phyloP scores from a whole-genome alignment of 1,140 invertebrate species.

The Bursaphelenchus mucronatus region DNA sequence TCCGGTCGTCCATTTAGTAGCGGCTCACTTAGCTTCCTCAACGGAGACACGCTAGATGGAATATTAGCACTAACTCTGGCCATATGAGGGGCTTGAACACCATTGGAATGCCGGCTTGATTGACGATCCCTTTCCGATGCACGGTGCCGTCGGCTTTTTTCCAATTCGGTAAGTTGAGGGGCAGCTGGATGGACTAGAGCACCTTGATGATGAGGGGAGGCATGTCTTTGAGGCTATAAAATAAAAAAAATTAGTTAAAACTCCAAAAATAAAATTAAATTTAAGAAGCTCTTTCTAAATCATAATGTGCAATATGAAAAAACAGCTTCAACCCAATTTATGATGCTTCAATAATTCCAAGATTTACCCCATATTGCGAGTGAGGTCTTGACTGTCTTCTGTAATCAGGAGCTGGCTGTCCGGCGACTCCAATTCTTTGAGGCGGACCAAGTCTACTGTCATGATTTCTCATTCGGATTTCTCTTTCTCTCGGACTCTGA shows the following conservation, averaged over 20 bases:
- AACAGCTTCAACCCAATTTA: constrained; percentile 21
- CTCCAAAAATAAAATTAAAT: neutral
- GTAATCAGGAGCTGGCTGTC: constrained; percentile 19
- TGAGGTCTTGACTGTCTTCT: constrained; percentile 22
- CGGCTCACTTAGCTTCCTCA: constrained; percentile 56
- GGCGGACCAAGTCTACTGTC: constrained; percentile 15
- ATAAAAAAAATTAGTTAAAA: neutral
- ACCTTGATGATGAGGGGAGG: no score
- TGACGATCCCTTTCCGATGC: constrained; percentile 67
- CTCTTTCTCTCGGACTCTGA: constrained; percentile 5
- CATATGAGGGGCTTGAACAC: constrained; percentile 13
- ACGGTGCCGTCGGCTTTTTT: constrained; percentile 52
- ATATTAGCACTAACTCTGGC: constrained; percentile 29
- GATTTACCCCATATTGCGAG: constrained; percentile 1
- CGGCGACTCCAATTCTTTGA: constrained; percentile 15
- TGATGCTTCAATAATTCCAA: constrained; percentile 22
- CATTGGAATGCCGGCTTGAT: constrained; percentile 74
- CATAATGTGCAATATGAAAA: neutral
- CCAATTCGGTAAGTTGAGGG: constrained; percentile 50
- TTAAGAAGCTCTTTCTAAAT: no score
- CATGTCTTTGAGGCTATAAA: no score
- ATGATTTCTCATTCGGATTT: constrained; percentile 1
- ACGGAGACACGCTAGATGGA: constrained; percentile 35
- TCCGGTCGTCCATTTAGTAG: constrained; percentile 50
- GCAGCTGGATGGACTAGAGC: constrained; percentile 39